These are phyloP conservation scores for Trigoniulus corallinus DNA, from an alignment of 1,140 invertebrate species.

Conservation along the genomic window DNA sequence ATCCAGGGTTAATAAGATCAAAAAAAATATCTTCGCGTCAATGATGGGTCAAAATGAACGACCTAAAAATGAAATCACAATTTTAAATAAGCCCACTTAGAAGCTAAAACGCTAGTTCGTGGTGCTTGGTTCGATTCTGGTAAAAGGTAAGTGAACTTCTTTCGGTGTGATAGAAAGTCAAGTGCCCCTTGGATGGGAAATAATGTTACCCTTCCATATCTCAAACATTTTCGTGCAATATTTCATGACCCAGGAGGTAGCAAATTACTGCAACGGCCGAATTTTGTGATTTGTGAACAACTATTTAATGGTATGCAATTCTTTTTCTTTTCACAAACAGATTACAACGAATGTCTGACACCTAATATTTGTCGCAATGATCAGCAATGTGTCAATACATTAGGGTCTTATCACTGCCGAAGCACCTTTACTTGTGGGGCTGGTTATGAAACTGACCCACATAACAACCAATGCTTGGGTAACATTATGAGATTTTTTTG, in stretches of 20 bases:
- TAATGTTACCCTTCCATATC: not conserved
- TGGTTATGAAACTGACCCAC: slow-evolving; percentile 25
- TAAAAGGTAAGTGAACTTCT: no score
- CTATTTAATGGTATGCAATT: not conserved
- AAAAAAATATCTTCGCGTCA: no score
- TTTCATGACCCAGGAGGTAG: not conserved
- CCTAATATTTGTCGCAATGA: slow-evolving; percentile 23
- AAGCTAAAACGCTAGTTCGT: no score
- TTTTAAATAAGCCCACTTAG: no score
- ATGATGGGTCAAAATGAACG: no score
- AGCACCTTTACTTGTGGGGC: slow-evolving; percentile 16
- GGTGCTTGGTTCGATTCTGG: no score
- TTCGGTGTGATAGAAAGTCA: no score
- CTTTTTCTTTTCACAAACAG: not conserved
- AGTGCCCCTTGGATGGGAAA: no score
- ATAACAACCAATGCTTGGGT: slow-evolving; percentile 29
- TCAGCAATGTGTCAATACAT: slow-evolving; percentile 34
- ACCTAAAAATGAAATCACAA: no score
- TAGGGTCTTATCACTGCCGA: slow-evolving; percentile 36
- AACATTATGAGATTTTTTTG: slow-evolving; percentile 9
- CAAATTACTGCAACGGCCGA: not conserved
- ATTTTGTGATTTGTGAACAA: not conserved
- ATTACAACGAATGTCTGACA: slow-evolving; percentile 9
- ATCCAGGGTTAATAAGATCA: no score
- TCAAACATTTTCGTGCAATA: not conserved